Conservation (phyloP, 2,113 vertebrate genomes). For the Sinocyclocheilus rhinocerous region DNA sequence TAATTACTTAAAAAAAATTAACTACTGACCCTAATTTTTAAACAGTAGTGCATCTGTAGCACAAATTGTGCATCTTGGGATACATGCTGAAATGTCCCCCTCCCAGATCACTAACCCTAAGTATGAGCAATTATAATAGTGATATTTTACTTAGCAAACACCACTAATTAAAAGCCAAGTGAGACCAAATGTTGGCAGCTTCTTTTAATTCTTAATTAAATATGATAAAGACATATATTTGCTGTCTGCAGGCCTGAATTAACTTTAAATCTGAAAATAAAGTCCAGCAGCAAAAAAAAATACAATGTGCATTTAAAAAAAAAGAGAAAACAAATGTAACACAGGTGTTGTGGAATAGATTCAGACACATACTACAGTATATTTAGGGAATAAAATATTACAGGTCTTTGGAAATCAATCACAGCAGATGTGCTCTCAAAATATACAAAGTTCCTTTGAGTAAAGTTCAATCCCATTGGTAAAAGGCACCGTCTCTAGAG, state of each 20-base stretch:
- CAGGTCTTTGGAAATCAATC: constrained; percentile 43
- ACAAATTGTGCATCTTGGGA: no score
- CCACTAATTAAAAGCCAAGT: not conserved
- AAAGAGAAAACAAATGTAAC: constrained; percentile 32
- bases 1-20: not conserved
- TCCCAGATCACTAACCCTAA: not conserved
- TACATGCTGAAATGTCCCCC: not conserved
- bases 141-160: no score
- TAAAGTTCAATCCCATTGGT: constrained; percentile 40
- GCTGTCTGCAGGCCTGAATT: constrained; percentile 37
- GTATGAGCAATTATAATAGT: not conserved
- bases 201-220: constrained; percentile 48
- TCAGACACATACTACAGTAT: constrained; percentile 28
- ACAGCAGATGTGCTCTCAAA: constrained; percentile 36
- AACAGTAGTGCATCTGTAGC: no score
- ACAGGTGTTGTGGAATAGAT: constrained; percentile 18
- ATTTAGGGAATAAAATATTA: not conserved
- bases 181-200: constrained; percentile 30
- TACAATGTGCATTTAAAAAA: constrained; percentile 3
- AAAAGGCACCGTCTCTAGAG: constrained; percentile 45
- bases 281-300: constrained; percentile 52
- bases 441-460: not conserved
- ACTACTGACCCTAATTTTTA: not conserved
- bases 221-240: constrained; percentile 37
- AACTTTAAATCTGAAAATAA: constrained; percentile 47